Base-by-base conservation (phyloP, 2,113 vertebrate genomes). In the Solea solea region DNA sequence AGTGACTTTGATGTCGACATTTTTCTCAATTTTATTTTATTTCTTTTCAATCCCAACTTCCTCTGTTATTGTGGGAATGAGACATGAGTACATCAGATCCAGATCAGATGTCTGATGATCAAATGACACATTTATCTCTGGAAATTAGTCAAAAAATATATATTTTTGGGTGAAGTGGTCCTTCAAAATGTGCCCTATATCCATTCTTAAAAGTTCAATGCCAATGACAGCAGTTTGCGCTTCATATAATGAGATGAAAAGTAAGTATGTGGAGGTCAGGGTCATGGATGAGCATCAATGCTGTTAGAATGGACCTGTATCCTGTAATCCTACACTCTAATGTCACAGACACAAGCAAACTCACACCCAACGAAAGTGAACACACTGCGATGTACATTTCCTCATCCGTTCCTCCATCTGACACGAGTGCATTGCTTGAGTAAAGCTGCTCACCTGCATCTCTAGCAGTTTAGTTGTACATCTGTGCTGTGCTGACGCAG, bases 401-500 rank as follows among this genome's bases (percentile, higher is more conserved):
- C 28, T 34, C 28, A 2, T 34, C 5, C 2, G 5, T 34, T 2
- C 28, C 2, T 34, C 5, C 28, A 34, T 34, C 5, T 34, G 28
- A 34, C 28, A 34, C 5, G 34, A 81, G 81, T 82, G 63, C 53
- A 71, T 78, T 62, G 54, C 73, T 82, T 58, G 11, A 45, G 63
- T 54, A 48, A 79, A 58, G 65, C 54, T 41, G 53, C 48, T 59
- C 80, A 83, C 69, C 80, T 85, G 76, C 77, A 76, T 44, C 25
- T n/a, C 60, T 12, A 40, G 28, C 56, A 28, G 63, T 8, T n/a
- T 25, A 42, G 54, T 34, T 64, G 28, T 72, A 45, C 4, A 44
- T 67, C 46, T 56, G 58, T 2, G 11, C 14, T 66, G 34, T 34
- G 34, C 34, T 34, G 34, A 34, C 34, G 5, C 34, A 34, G 34